Evolutionary conservation across 2,888 invertebrate genomes (phyloP).

Genomic region (Antheraea assamensis): DNA sequence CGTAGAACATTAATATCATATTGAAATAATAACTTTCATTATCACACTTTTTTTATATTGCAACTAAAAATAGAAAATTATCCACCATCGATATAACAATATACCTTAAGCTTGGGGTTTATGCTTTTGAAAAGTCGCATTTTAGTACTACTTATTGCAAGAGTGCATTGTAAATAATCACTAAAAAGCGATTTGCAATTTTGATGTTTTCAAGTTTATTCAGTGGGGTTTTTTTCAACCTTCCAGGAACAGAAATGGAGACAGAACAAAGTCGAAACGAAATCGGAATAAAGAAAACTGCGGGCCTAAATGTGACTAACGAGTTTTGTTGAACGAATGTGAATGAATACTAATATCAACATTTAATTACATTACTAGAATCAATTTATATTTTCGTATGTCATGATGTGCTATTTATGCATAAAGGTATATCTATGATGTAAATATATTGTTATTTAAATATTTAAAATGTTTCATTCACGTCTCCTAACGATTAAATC

Average conservation of each 20-base stretch:
- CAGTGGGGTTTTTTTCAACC: conserved; percentile 36
- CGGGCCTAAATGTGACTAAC: conserved; percentile 17
- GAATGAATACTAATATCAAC: conserved; percentile 33
- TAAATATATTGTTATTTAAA: conserved; percentile 65
- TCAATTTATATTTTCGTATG: conserved; percentile 59
- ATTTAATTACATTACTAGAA: conserved; percentile 31
- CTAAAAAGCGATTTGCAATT: not conserved
- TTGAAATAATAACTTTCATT: not conserved
- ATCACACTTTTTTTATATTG: too few species aligned
- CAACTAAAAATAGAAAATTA: too few species aligned
- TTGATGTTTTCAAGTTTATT: not conserved
- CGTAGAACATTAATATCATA: not conserved
- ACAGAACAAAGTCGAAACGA: conserved; percentile 72
- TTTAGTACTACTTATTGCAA: not conserved
- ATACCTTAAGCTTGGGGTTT: not conserved
- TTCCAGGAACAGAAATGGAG: conserved; percentile 80
- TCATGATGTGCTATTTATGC: conserved; percentile 44
- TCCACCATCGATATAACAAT: too few species aligned
- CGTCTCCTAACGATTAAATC: not conserved
- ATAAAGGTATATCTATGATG: conserved; percentile 57
- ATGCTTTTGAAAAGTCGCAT: not conserved
- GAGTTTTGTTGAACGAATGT: conserved; percentile 27
- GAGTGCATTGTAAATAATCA: not conserved
- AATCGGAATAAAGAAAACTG: conserved; percentile 55
- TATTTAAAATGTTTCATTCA: conserved; percentile 33